Evolutionary conservation across 2,888 invertebrate species (phyloP).

Genomic region (Nephrotoma guestfalica): DNA sequence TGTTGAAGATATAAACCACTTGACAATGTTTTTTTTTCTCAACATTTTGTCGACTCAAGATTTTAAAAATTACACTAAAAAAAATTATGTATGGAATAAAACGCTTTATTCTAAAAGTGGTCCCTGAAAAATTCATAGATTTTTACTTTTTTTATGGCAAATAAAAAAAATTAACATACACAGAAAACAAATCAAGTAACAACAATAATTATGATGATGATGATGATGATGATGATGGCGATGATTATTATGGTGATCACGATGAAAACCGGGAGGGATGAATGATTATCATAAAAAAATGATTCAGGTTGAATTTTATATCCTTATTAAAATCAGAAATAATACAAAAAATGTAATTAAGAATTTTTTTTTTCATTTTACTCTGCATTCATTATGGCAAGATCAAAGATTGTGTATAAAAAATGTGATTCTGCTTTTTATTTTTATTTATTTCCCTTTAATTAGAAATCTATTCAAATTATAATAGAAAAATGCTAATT

Average conservation of each 20-base stretch:
- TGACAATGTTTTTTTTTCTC: constrained; percentile 5
- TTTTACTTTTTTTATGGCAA: background rate
- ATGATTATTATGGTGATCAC: background rate
- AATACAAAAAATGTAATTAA: background rate
- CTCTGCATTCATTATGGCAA: background rate
- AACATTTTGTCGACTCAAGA: constrained; percentile 1
- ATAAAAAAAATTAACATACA: background rate
- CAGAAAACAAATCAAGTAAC: background rate
- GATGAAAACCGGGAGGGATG: background rate
- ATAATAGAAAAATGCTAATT: constrained; percentile 2
- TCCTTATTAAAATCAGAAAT: background rate
- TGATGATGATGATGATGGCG: background rate
- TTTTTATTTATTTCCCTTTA: background rate
- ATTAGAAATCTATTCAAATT: constrained; percentile 3
- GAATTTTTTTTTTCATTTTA: background rate
- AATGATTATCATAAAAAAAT: background rate
- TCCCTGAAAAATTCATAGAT: constrained; percentile 1
- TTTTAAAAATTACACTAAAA: background rate
- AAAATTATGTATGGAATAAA: background rate
- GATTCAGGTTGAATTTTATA: background rate
- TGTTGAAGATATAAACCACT: constrained; percentile 4
- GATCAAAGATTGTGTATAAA: background rate
- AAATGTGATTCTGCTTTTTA: background rate
- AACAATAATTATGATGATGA: background rate
- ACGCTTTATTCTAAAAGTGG: background rate